Conservation (phyloP, 2,888 invertebrate genomes). For the Bembecia ichneumoniformis region DNA sequence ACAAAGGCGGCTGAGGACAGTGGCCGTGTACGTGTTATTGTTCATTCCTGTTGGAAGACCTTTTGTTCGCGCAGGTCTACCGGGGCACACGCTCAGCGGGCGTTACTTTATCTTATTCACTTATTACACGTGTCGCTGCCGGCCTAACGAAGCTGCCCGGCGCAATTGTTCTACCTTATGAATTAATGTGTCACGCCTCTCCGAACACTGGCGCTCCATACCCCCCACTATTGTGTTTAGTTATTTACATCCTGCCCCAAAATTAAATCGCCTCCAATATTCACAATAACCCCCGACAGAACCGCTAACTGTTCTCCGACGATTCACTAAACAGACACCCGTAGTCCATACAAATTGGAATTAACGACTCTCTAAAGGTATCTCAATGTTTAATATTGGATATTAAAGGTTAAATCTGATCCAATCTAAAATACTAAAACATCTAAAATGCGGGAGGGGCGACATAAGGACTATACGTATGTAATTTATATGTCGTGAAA, state of each 20-base stretch:
- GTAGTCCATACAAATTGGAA: too few species aligned
- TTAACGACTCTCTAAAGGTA: too few species aligned
- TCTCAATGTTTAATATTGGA: too few species aligned
- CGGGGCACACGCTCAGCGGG: slow-evolving; percentile 31
- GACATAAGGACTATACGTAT: neutral
- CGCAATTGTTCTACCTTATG: slow-evolving; percentile 46
- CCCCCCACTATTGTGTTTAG: slow-evolving; percentile 16
- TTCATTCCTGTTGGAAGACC: slow-evolving; percentile 48
- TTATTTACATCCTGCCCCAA: slow-evolving; percentile 12
- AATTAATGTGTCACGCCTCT: slow-evolving; percentile 22
- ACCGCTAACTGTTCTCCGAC: slow-evolving; percentile 6
- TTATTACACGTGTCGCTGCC: slow-evolving; percentile 56
- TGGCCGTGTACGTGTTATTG: slow-evolving; percentile 29
- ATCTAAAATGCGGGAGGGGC: too few species aligned
- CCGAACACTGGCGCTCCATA: slow-evolving; percentile 3
- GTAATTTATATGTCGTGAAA: slow-evolving; percentile 26
- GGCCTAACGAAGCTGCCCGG: slow-evolving; percentile 47
- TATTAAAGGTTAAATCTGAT: too few species aligned
- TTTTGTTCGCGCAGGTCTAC: slow-evolving; percentile 37
- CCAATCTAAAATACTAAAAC: too few species aligned
- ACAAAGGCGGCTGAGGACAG: slow-evolving; percentile 30
- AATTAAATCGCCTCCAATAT: slow-evolving; percentile 26
- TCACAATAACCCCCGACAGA: slow-evolving; percentile 25
- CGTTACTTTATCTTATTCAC: slow-evolving; percentile 62
- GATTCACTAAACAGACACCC: too few species aligned